These are phyloP conservation scores for Euwallacea similis DNA, from an alignment of 1,140 invertebrate species.

Conservation along the genomic window DNA sequence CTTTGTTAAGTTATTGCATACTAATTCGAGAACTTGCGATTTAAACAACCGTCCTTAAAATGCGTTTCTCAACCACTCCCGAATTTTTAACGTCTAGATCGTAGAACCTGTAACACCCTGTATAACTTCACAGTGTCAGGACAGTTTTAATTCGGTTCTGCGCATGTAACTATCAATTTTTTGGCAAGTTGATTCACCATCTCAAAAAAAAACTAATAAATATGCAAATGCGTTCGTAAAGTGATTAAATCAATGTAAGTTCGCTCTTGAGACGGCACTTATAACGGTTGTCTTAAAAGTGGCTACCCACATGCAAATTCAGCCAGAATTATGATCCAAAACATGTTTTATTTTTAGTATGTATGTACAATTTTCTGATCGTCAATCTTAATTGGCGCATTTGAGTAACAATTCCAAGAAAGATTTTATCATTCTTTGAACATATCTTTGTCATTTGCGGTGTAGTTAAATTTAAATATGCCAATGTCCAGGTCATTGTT, in stretches of 20 bases:
- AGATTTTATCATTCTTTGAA: slow-evolving; percentile 17
- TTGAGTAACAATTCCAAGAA: slow-evolving; percentile 24
- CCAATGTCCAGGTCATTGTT: slow-evolving; percentile 4
- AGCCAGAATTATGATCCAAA: slow-evolving; percentile 20
- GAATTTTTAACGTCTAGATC: too few species aligned
- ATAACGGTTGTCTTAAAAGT: slow-evolving; percentile 28
- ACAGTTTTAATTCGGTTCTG: too few species aligned
- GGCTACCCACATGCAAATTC: slow-evolving; percentile 3
- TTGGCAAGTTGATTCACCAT: not conserved
- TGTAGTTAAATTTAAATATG: not conserved
- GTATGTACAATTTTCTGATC: slow-evolving; percentile 8
- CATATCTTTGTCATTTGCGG: slow-evolving; percentile 3
- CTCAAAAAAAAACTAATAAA: slow-evolving; percentile 18
- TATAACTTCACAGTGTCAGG: too few species aligned
- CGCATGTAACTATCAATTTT: not conserved
- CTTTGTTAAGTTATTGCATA: too few species aligned
- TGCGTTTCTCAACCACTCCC: too few species aligned
- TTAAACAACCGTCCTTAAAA: too few species aligned
- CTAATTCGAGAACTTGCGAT: too few species aligned
- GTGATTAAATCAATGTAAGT: slow-evolving; percentile 21
- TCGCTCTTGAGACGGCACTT: slow-evolving; percentile 16
- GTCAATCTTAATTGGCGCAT: slow-evolving; percentile 21
- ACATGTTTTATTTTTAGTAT: slow-evolving; percentile 29
- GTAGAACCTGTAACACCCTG: too few species aligned
- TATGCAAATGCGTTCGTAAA: slow-evolving; percentile 17